Evolutionary conservation across 1,140 invertebrate genomes (phyloP).

Genomic region (Zophobas morio): DNA sequence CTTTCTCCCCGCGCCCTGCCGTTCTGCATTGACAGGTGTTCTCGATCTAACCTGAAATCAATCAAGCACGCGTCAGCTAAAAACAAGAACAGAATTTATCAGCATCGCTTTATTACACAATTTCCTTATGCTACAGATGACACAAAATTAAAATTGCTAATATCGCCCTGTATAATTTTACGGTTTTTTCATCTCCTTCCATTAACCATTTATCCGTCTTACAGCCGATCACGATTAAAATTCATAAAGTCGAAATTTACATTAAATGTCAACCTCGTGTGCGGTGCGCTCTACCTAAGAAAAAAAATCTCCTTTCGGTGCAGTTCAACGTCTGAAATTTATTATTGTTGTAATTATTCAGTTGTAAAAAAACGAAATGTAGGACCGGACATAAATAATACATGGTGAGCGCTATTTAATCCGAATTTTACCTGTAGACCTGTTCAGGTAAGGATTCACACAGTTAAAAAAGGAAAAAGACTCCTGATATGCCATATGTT

Average conservation of each 20-base stretch:
- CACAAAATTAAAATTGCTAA: slow-evolving; percentile 32
- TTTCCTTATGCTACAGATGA: slow-evolving; percentile 33
- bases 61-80: slow-evolving; percentile 35
- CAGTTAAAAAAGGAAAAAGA: slow-evolving; percentile 28
- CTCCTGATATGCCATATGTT: slow-evolving; percentile 22
- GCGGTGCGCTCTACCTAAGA: slow-evolving; percentile 1
- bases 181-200: slow-evolving; percentile 20
- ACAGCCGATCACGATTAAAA: slow-evolving; percentile 26
- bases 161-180: slow-evolving; percentile 40
- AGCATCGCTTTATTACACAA: slow-evolving; percentile 34
- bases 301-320: slow-evolving; percentile 3
- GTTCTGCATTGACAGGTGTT: slow-evolving; percentile 30
- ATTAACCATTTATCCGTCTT: slow-evolving; percentile 4
- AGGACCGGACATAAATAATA: slow-evolving; percentile 36
- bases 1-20: not conserved
- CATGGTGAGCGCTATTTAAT: slow-evolving; percentile 5
- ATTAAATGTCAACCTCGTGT: slow-evolving; percentile 29
- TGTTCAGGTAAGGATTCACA: slow-evolving; percentile 40
- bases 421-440: slow-evolving; percentile 35
- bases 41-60: slow-evolving; percentile 15
- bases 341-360: slow-evolving; percentile 22
- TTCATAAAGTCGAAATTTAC: slow-evolving; percentile 34
- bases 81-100: slow-evolving; percentile 36
- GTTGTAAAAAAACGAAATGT: slow-evolving; percentile 16
- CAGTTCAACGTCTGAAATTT: not conserved